These are phyloP conservation scores for Schlechtendalia chinensis DNA, from an alignment of 1,140 invertebrate genomes.

Conservation along the genomic window DNA sequence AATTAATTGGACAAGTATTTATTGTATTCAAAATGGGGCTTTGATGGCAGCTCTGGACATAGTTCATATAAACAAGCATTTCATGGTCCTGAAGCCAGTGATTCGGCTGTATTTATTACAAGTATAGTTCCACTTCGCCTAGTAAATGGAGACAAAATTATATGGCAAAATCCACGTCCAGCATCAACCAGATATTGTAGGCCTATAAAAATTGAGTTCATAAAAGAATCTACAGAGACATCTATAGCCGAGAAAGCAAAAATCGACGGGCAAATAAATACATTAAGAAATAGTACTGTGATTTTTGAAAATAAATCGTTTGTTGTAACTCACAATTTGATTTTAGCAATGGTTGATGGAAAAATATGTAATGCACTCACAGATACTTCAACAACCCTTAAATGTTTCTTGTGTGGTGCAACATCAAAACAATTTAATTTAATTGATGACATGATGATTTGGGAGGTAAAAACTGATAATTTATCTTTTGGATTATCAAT, in stretches of 20 bases:
- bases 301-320: slow-evolving; percentile 12
- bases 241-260: slow-evolving; percentile 25
- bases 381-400: neutral
- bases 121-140: slow-evolving; percentile 29
- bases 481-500: slow-evolving; percentile 3
- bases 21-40: slow-evolving; percentile 26
- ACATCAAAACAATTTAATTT: neutral
- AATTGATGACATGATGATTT: neutral
- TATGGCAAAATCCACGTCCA: slow-evolving; percentile 24
- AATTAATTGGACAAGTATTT: neutral
- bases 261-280: slow-evolving; percentile 1
- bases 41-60: slow-evolving; percentile 17
- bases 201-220: slow-evolving; percentile 29
- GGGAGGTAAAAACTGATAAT: too few relatives aligned
- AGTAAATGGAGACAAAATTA: neutral
- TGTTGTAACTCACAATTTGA: slow-evolving; percentile 4
- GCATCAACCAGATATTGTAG: neutral
- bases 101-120: slow-evolving; percentile 23
- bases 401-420: slow-evolving; percentile 12
- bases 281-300: neutral
- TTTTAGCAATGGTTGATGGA: slow-evolving; percentile 27
- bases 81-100: neutral
- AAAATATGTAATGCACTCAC: slow-evolving; percentile 30
- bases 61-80: slow-evolving; percentile 26
- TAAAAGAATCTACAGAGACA: slow-evolving; percentile 18